Percentiles rank a stretch among this genome's conserved stretches.
phyloP scores from a whole-genome alignment of 23 tunicate species.

The Ciona savignyi region DNA sequence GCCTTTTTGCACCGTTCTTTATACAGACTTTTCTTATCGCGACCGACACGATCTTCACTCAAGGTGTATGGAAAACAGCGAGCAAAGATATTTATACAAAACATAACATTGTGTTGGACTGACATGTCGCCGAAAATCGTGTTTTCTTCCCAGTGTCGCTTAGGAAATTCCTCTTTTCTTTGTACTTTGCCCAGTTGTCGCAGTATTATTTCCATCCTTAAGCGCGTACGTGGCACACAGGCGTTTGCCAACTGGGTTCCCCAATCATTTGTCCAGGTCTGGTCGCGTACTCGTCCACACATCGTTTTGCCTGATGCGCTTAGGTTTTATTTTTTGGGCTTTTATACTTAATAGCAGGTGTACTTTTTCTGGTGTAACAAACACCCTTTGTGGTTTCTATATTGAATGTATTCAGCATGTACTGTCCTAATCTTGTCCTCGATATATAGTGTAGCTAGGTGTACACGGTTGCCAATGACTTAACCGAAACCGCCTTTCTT shows the following conservation, averaged over 20 bases:
- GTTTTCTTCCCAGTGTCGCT: not conserved
- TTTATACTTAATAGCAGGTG: not conserved
- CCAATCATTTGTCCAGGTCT: not conserved
- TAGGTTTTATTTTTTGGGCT: not conserved
- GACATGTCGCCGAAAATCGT: not conserved
- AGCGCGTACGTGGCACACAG: too few relatives aligned
- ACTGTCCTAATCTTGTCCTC: not conserved
- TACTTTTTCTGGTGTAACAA: not conserved
- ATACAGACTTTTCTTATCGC: not conserved
- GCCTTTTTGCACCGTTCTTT: not conserved
- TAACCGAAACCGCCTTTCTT: too few relatives aligned
- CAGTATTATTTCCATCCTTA: not conserved
- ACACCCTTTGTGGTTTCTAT: not conserved
- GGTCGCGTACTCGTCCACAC: not conserved
- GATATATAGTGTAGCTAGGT: too few relatives aligned
- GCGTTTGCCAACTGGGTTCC: too few relatives aligned
- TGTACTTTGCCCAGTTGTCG: not conserved
- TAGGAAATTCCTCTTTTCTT: not conserved
- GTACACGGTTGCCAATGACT: too few relatives aligned
- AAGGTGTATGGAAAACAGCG: not conserved
- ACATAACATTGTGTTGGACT: not conserved
- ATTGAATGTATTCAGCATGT: not conserved
- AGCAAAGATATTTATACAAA: not conserved
- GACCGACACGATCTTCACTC: not conserved
- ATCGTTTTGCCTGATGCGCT: not conserved